A percentile compares a stretch with the other conserved stretches of the same genome.
These are phyloP conservation scores for Drosophila baimaii DNA, from an alignment of 1,140 invertebrate genomes.

Conservation along the genomic window DNA sequence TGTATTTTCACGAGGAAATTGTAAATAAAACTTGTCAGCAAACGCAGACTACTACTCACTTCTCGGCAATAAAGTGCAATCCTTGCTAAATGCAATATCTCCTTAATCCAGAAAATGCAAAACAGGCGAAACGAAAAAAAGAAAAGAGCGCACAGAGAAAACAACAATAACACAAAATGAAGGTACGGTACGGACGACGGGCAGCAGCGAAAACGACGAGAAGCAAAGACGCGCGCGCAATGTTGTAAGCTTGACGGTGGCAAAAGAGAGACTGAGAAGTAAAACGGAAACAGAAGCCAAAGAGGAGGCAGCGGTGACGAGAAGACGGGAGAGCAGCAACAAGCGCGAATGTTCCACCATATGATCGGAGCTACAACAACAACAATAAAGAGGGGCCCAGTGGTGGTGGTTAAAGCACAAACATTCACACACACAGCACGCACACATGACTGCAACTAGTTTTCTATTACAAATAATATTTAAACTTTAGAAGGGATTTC, in stretches of 20 bases:
- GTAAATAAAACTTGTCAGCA: slow-evolving; percentile 11
- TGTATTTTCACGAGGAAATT: slow-evolving; percentile 2
- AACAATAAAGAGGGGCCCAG: not conserved
- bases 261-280: slow-evolving; percentile 60
- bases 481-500: not conserved
- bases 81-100: slow-evolving; percentile 5
- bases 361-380: slow-evolving; percentile 49
- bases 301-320: slow-evolving; percentile 1
- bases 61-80: slow-evolving; percentile 7
- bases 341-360: slow-evolving; percentile 48
- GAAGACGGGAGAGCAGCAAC: slow-evolving; percentile 13
- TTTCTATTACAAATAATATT: not conserved
- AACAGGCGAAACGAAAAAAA: slow-evolving; percentile 45
- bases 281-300: slow-evolving; percentile 23
- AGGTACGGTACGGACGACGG: slow-evolving; percentile 30
- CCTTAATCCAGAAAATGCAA: slow-evolving; percentile 47
- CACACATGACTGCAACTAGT: not conserved
- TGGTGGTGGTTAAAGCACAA: slow-evolving; percentile 15
- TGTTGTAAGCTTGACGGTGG: slow-evolving; percentile 60
- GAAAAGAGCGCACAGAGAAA: slow-evolving; percentile 29
- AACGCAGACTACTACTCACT: slow-evolving; percentile 22
- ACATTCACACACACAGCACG: not conserved
- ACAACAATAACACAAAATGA: slow-evolving; percentile 49
- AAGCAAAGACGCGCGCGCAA: slow-evolving; percentile 65
- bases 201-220: slow-evolving; percentile 16